Base-by-base conservation (phyloP, 2,797 vertebrate species). In the Lithobates sylvaticus region DNA sequence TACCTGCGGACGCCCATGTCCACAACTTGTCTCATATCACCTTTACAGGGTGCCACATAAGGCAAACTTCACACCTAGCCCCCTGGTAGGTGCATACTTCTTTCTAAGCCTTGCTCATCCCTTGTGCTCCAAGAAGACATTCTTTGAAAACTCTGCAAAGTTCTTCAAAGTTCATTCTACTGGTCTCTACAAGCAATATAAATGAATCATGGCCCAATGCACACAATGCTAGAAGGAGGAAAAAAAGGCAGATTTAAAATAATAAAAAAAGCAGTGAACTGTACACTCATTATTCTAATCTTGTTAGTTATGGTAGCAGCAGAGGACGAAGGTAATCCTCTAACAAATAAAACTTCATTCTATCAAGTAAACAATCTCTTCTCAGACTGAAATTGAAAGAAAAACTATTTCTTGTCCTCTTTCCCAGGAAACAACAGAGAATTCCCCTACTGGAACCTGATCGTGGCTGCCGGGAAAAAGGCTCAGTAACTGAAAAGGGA, bases 301-400 rank as follows among this genome's bases (percentile, higher is more conserved):
- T 72, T 10, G 23, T 81, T 81, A 72, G 79, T 73, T 81, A 26
- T 73, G 79, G 79, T 81, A 29, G 44, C 50, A 13, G 69, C 6
- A 70, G 54, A 81, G 50, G 79, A 54, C 32, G 23, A 27, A 32
- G 8, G 54, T 81, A 81, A 81, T 81, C 79, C 79, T 73, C 47
- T 61, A 39, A 81, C 69, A 81, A 73, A 72, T 81, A 81, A 73
- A 81, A 81, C 79, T 68, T 78, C 26, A 61, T 73, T 81, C 79
- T 81, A 42, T 58, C 47, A 21, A 34, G 79, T 81, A 81, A 81
- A 81, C 68, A 73, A 81, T 81, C 54, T 12, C 69, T 73, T 61
- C 79, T 81, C 71, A 81, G 69, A 64, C 34, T 39, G 54, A 72
- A 34, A 81, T 58, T 81, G 79, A 81, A 81, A 81, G 79, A 69